Percentiles rank a stretch among this genome's conserved stretches.
phyloP scores from a whole-genome alignment of 2,797 vertebrate genomes.

The Clarias platycephalus region DNA sequence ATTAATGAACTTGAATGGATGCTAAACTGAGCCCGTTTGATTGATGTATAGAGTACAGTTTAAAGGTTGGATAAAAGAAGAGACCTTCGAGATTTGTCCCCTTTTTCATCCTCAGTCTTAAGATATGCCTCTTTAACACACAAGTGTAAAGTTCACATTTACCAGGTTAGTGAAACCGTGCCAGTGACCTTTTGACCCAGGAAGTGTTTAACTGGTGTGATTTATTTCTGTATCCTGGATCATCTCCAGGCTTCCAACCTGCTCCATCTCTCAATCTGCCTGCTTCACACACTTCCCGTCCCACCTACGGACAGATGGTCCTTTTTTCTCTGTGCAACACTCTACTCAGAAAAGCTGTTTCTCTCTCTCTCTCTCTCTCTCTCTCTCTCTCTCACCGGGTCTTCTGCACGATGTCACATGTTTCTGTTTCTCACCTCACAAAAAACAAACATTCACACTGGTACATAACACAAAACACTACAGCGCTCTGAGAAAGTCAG shows the following conservation, averaged over 20 bases:
- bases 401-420: slow-evolving; percentile 22
- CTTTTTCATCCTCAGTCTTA: background rate
- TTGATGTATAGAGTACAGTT: background rate
- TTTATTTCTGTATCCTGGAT: slow-evolving; percentile 29
- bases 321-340: slow-evolving; percentile 22
- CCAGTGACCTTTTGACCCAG: slow-evolving; percentile 37
- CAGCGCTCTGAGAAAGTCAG: background rate
- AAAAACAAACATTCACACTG: slow-evolving; percentile 1
- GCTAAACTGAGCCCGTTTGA: background rate
- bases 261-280: slow-evolving; percentile 48
- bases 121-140: background rate
- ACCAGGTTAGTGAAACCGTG: background rate
- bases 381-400: background rate
- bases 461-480: background rate
- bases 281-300: slow-evolving; percentile 54
- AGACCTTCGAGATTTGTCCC: background rate
- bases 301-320: slow-evolving; percentile 65
- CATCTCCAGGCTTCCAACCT: slow-evolving; percentile 49
- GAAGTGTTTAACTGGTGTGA: slow-evolving; percentile 27
- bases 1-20: too few relatives aligned
- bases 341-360: slow-evolving; percentile 25
- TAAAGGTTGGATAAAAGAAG: background rate
- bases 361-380: slow-evolving; percentile 4
- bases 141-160: background rate
- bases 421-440: slow-evolving; percentile 5